Conservation (phyloP, 2,113 vertebrate genomes). For the Laticauda laticaudata region DNA sequence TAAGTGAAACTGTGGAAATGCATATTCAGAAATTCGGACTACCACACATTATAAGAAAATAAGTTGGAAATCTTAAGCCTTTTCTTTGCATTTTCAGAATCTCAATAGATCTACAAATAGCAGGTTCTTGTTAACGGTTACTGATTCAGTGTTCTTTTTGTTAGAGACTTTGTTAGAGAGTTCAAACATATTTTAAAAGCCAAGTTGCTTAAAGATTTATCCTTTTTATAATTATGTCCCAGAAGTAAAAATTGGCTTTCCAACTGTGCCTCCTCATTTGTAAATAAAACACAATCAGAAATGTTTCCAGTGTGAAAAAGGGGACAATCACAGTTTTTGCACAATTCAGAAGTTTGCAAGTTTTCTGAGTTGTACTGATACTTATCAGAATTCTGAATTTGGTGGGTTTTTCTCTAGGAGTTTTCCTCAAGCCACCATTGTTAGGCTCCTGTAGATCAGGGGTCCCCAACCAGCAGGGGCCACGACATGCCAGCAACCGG, state of each 20-base stretch:
- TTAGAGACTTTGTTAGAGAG: background rate
- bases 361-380: background rate
- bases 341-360: background rate
- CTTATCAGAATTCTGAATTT: background rate
- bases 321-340: background rate
- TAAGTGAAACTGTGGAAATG: background rate
- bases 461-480: no score
- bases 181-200: background rate
- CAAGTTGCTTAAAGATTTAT: background rate
- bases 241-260: background rate
- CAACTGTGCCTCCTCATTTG: background rate
- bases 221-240: background rate
- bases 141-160: conserved; percentile 4
- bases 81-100: background rate
- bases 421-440: no score
- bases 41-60: background rate
- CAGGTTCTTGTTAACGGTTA: background rate
- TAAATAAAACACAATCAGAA: background rate
- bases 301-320: background rate
- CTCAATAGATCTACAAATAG: background rate
- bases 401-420: background rate
- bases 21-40: background rate
- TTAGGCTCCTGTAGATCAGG: background rate
- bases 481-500: no score
- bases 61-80: background rate